Conservation (phyloP, 2,113 vertebrate genomes). For the Dasyornis broadbenti region DNA sequence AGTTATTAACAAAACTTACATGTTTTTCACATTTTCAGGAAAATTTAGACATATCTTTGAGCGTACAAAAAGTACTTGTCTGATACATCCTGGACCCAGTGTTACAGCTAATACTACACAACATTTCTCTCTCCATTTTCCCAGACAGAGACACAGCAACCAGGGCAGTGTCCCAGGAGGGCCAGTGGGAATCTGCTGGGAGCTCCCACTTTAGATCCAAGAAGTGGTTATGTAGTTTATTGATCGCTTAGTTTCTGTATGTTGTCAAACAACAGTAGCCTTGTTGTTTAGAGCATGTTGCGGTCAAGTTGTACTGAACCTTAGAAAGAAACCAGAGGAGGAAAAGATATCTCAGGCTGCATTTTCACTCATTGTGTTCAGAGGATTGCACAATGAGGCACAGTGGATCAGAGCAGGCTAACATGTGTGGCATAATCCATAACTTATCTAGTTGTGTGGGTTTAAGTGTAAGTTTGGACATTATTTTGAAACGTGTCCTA, state of each 20-base stretch:
- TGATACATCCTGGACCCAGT: not conserved
- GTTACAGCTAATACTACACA: not conserved
- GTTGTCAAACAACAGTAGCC: not conserved
- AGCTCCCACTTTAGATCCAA: not conserved
- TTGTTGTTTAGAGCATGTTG: not conserved
- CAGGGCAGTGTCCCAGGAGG: not conserved
- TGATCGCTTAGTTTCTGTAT: not conserved
- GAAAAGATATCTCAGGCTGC: not conserved
- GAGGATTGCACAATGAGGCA: not conserved
- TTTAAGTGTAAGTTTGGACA: not conserved
- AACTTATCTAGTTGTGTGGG: rapidly evolving
- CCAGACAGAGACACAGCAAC: not conserved
- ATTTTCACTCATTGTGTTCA: not conserved
- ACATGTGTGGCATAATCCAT: not conserved
- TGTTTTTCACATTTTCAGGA: not conserved
- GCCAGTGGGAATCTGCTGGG: not conserved
- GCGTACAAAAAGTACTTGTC: not conserved
- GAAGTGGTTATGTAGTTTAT: not conserved
- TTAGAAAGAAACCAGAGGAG: not conserved
- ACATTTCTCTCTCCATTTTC: not conserved
- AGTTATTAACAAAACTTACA: not conserved
- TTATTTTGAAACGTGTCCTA: not conserved
- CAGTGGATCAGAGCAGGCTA: not conserved
- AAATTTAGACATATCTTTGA: not conserved
- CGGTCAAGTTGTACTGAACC: not conserved